These are phyloP conservation scores for Gallinago solitaria DNA, from an alignment of 2,797 vertebrate genomes.

Conservation along the genomic window DNA sequence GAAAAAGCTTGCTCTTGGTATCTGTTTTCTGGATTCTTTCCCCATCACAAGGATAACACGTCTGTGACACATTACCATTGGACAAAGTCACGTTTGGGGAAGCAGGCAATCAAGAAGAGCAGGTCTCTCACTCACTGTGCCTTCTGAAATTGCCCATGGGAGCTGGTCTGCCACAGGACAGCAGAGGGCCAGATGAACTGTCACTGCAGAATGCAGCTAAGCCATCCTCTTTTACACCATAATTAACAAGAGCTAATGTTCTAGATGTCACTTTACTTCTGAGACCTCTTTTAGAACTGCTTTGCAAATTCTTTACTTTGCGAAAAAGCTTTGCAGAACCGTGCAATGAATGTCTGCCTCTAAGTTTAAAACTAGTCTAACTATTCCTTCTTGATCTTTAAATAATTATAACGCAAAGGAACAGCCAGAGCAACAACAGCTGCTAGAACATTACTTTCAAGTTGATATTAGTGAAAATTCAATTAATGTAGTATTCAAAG, in stretches of 20 bases:
- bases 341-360: neutral
- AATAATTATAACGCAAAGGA: neutral
- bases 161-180: neutral
- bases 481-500: neutral
- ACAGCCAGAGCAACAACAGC: neutral
- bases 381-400: neutral
- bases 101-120: neutral
- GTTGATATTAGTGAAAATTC: neutral
- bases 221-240: neutral
- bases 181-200: neutral
- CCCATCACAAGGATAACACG: neutral
- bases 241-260: neutral
- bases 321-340: neutral
- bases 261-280: neutral
- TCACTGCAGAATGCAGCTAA: neutral
- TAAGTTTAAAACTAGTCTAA: neutral
- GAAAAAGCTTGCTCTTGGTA: neutral
- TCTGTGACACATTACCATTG: neutral
- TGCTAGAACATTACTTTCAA: neutral
- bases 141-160: neutral
- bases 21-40: neutral
- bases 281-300: neutral
- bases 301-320: neutral
- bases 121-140: neutral
- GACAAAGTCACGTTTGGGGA: neutral